Evolutionary conservation across 1,140 invertebrate species (phyloP).

Genomic region (Drosophila albomicans): DNA sequence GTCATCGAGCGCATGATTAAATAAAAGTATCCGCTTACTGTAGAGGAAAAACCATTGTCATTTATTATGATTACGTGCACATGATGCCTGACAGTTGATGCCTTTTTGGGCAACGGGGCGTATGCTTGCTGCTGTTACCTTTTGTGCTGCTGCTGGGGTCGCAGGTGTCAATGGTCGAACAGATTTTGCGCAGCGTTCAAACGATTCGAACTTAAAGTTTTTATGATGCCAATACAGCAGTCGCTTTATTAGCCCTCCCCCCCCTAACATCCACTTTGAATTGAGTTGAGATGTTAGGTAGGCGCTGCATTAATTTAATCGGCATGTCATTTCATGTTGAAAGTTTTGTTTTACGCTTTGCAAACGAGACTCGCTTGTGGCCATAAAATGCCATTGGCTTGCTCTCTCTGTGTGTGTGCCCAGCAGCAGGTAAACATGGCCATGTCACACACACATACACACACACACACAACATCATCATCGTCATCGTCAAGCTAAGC

Average conservation of each 20-base stretch:
- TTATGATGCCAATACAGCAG: constrained; percentile 32
- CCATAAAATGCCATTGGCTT: constrained; percentile 30
- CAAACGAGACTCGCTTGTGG: constrained; percentile 3
- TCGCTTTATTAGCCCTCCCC: constrained; percentile 30
- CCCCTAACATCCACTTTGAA: background rate
- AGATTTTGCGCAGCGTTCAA: constrained; percentile 27
- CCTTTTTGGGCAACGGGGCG: background rate
- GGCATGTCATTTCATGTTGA: constrained; percentile 51
- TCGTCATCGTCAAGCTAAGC: constrained; percentile 1
- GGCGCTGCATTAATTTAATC: constrained; percentile 53
- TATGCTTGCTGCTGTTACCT: background rate
- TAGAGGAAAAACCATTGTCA: constrained; percentile 43
- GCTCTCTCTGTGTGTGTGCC: too few relatives aligned
- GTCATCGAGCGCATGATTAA: constrained; percentile 42
- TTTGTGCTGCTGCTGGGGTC: background rate
- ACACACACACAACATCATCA: too few relatives aligned
- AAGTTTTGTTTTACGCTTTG: constrained; percentile 38
- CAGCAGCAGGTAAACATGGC: background rate
- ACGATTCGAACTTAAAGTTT: constrained; percentile 50
- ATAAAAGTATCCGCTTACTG: constrained; percentile 55
- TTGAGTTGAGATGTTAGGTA: constrained; percentile 12
- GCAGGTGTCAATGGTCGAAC: constrained; percentile 43
- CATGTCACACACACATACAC: too few relatives aligned
- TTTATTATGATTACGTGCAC: constrained; percentile 57
- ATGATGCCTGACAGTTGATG: constrained; percentile 49